phyloP scores from a whole-genome alignment of 2,797 vertebrate species.

The Alauda arvensis region DNA sequence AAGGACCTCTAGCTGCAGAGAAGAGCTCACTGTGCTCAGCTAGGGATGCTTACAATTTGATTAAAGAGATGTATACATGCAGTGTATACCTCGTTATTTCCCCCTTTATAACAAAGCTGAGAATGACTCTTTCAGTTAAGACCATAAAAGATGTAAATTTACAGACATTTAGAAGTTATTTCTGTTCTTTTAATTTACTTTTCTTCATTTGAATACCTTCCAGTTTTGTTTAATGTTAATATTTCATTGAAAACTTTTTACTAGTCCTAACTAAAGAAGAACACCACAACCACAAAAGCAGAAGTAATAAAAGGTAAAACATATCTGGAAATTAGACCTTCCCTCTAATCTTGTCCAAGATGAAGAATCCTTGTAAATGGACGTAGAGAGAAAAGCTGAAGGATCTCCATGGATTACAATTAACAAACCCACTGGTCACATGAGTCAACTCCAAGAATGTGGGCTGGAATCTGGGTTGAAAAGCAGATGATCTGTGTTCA shows the following conservation, averaged over 20 bases:
- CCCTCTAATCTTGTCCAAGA: background rate
- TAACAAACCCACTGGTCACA: background rate
- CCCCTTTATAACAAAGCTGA: background rate
- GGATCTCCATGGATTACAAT: background rate
- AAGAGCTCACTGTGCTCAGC: background rate
- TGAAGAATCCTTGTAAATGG: fast-evolving
- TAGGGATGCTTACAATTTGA: background rate
- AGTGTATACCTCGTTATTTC: background rate
- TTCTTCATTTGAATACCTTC: background rate
- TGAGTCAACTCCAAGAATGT: background rate
- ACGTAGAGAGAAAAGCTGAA: background rate
- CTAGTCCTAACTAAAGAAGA: background rate
- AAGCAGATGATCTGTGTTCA: background rate
- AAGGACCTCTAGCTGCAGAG: background rate
- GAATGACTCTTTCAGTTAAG: background rate
- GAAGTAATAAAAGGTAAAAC: background rate
- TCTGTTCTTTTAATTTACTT: background rate
- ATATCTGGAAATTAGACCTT: background rate
- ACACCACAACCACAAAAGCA: background rate
- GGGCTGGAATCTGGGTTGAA: background rate
- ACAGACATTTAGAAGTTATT: background rate
- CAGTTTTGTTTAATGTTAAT: background rate
- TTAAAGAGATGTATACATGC: background rate
- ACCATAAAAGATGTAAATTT: background rate
- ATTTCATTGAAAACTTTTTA: background rate